Conservation (phyloP, 1,140 invertebrate genomes). For the Hycleus phaleratus region DNA sequence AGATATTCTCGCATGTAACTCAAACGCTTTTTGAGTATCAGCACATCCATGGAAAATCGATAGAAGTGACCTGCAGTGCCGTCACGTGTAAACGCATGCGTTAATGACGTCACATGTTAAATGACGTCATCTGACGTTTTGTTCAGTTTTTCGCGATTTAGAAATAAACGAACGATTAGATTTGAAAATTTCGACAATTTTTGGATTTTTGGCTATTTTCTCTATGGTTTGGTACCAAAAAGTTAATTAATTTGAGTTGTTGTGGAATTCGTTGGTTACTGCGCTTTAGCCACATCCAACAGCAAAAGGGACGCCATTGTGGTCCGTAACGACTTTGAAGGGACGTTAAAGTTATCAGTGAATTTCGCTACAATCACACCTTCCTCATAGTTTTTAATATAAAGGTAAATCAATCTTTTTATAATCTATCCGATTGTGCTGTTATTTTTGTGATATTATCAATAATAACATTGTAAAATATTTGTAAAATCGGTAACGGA, state of each 20-base stretch:
- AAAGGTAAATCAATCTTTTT: constrained; percentile 37
- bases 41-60: constrained; percentile 43
- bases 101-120: constrained; percentile 31
- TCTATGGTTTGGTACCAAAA: neutral
- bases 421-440: constrained; percentile 28
- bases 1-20: too few species aligned
- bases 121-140: constrained; percentile 27
- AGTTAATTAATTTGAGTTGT: neutral
- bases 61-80: constrained; percentile 55
- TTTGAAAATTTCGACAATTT: constrained; percentile 13
- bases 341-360: constrained; percentile 52
- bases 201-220: constrained; percentile 21
- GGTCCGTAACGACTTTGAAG: constrained; percentile 63
- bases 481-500: constrained; percentile 45
- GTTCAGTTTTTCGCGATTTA: constrained; percentile 19
- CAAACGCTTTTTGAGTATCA: constrained; percentile 6
- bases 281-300: constrained; percentile 5
- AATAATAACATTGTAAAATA: constrained; percentile 43
- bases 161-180: neutral
- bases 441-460: constrained; percentile 41
- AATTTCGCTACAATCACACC: constrained; percentile 49
- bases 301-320: constrained; percentile 61
- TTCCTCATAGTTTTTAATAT: constrained; percentile 49
- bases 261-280: constrained; percentile 1
- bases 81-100: constrained; percentile 38